Evolutionary conservation across 2,113 vertebrate species (phyloP).

Genomic region (Noturus placidus): DNA sequence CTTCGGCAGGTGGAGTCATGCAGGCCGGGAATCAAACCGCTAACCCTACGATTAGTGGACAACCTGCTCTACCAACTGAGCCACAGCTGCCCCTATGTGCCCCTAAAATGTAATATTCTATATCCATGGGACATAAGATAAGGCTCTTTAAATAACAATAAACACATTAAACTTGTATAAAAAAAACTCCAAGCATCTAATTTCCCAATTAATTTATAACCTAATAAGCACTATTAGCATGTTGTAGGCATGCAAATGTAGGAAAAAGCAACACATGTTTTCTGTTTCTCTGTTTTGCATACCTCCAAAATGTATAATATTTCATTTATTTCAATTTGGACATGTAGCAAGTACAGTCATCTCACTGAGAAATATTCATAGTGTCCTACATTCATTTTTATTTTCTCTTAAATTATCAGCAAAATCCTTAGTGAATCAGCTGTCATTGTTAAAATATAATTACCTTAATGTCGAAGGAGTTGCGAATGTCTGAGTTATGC

Average conservation of each 20-base stretch:
- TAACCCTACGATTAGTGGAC: too few species aligned
- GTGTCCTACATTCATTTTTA: too few species aligned
- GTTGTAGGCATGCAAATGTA: neutral
- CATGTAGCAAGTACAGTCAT: constrained; percentile 44
- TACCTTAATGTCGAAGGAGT: too few species aligned
- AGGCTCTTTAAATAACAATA: neutral
- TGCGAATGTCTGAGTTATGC: too few species aligned
- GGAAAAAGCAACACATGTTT: neutral
- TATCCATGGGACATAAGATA: neutral
- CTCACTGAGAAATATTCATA: constrained; percentile 43
- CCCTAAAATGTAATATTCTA: neutral
- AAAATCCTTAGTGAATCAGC: too few species aligned
- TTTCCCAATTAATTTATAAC: neutral
- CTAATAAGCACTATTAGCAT: neutral
- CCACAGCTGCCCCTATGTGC: too few species aligned
- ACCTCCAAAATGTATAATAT: constrained; percentile 33
- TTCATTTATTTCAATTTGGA: constrained; percentile 26
- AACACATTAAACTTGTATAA: neutral
- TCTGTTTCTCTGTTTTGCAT: constrained; percentile 14
- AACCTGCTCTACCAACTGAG: too few species aligned
- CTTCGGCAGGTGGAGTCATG: too few species aligned
- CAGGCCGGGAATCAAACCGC: too few species aligned
- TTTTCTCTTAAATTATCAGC: too few species aligned
- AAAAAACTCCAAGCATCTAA: neutral
- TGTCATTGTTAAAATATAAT: too few species aligned